Evolutionary conservation across 1,140 invertebrate genomes (phyloP), one percentile per base, ranked within the genome.

Genomic region (Drosophila pachea): DNA sequence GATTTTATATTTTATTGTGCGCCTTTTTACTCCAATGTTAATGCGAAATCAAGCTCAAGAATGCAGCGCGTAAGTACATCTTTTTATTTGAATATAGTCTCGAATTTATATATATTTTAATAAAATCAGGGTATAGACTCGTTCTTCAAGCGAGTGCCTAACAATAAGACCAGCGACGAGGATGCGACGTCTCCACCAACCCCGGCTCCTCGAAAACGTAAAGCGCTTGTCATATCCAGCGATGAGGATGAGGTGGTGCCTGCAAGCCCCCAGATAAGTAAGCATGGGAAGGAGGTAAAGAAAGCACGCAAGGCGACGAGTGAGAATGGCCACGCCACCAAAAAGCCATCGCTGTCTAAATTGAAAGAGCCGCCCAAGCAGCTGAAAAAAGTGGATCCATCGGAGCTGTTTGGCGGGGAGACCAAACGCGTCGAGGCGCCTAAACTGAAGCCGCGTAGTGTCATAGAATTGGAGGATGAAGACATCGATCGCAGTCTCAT

Each of bases 361-460:
- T 53, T 88, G 0, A 87, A 86, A 40, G 55, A 74, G 29, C 35
- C 31, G 32, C 4, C 66, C 1, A 75, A 68, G 42, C 56, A 33
- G 5, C 48, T 78, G 0, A 68, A 70, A 5, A 65, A 70, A 35
- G 81, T 88, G 8, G 69, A 89, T 74, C 87, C 87, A 5, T 58
- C 54, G 4, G 55, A 74, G 3, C 43, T 89, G 1, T 89, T 89
- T 62, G 87, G 87, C 11, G 87, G 87, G 0, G 84, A 89, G 67
- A 76, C 87, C n/a, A 76, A 73, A 11, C 76, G 87, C 0, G 50
- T 86, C 8, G 76, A 83, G 35, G 60, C 73, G 3, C 60, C 76
- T n/a, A 87, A 79, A 14, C 73, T 75, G 0, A 88, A 87, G 35
- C 66, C 62, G 4, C 74, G 68, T 12, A 70, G 68, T 14, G 14